phyloP scores from a whole-genome alignment of 1,140 invertebrate genomes.

The Halictus rubicundus region DNA sequence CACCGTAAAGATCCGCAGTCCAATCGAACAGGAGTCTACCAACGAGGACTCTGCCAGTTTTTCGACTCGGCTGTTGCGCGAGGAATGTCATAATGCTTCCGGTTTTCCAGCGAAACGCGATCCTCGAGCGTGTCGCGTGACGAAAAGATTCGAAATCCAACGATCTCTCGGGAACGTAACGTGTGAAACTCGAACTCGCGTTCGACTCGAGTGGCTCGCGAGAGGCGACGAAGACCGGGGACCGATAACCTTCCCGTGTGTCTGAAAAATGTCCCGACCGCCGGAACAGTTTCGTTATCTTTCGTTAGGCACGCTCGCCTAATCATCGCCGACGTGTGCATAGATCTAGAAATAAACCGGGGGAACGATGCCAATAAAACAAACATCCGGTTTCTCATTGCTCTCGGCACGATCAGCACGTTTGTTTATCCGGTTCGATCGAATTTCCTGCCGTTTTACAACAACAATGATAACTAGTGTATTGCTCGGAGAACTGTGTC shows the following conservation, averaged over 20 bases:
- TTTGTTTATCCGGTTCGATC: background rate
- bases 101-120: too few species aligned
- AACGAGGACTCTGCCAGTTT: too few species aligned
- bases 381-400: background rate
- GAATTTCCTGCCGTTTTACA: too few species aligned
- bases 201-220: background rate
- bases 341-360: too few species aligned
- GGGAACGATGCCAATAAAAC: background rate
- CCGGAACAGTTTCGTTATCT: slow-evolving; percentile 25
- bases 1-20: too few species aligned
- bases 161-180: background rate
- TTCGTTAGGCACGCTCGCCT: background rate
- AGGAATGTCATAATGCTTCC: too few species aligned
- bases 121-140: background rate
- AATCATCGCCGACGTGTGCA: background rate
- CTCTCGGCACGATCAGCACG: background rate
- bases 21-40: too few species aligned
- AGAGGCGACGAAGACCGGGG: slow-evolving; percentile 1
- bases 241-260: slow-evolving; percentile 54
- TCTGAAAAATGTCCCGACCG: slow-evolving; percentile 28
- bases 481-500: background rate
- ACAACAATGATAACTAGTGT: too few species aligned
- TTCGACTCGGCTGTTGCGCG: too few species aligned
- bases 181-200: background rate
- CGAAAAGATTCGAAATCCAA: background rate